Conservation (phyloP, 2,113 vertebrate species). For the Phalacrocorax brasilianus region DNA sequence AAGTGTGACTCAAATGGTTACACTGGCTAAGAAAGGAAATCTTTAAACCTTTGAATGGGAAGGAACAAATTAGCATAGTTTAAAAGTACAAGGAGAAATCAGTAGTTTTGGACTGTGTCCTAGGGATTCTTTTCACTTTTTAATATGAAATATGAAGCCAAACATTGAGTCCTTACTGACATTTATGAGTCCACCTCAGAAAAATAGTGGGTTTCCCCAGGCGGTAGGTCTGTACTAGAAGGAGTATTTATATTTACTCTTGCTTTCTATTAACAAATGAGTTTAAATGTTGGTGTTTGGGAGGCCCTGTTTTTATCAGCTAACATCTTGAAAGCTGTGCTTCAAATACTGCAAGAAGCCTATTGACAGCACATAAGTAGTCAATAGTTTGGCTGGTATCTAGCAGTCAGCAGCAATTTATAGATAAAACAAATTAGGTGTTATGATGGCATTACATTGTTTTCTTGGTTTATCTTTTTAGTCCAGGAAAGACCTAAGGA, state of each 20-base stretch:
- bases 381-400: neutral
- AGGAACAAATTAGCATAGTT: neutral
- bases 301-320: neutral
- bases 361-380: neutral
- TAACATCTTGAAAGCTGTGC: neutral
- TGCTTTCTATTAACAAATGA: neutral
- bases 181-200: neutral
- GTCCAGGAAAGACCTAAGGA: neutral
- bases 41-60: neutral
- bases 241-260: neutral
- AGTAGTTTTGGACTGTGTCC: neutral
- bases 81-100: neutral
- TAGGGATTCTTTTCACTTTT: neutral
- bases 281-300: neutral
- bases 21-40: neutral
- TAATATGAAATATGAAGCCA: neutral
- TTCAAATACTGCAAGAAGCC: neutral
- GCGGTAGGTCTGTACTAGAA: neutral
- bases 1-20: neutral
- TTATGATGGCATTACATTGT: neutral
- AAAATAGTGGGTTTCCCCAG: neutral
- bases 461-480: neutral
- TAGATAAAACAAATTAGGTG: neutral
- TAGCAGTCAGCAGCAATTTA: neutral
- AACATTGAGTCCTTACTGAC: neutral